Evolutionary conservation across 2,888 invertebrate species (phyloP).

Genomic region (Pemphredon lugubris): DNA sequence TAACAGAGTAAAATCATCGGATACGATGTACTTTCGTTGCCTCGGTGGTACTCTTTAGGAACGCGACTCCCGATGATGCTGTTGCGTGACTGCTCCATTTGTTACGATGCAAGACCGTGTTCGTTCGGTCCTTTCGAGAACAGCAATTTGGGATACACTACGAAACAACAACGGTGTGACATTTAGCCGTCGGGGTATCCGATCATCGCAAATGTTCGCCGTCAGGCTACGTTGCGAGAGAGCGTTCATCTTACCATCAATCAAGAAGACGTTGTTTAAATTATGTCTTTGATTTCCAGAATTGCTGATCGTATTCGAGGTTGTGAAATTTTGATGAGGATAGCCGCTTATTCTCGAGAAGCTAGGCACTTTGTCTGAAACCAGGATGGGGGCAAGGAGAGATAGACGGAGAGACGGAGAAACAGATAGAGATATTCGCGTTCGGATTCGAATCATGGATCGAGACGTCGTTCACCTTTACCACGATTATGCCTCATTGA

Average conservation of each 20-base stretch:
- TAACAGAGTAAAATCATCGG: no score
- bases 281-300: conserved; percentile 79
- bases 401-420: background rate
- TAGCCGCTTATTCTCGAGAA: conserved; percentile 75
- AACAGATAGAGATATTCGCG: no score
- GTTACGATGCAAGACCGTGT: conserved; percentile 53
- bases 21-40: no score
- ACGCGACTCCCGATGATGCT: conserved; percentile 42
- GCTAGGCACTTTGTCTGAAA: conserved; percentile 77
- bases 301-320: conserved; percentile 79
- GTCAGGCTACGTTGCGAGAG: conserved; percentile 73
- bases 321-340: conserved; percentile 77
- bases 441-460: no score
- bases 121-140: conserved; percentile 28
- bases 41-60: no score
- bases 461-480: conserved; percentile 78
- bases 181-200: conserved; percentile 77
- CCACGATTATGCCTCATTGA: conserved; percentile 78
- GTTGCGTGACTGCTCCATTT: conserved; percentile 17
- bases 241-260: conserved; percentile 69
- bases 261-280: conserved; percentile 75
- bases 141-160: no score
- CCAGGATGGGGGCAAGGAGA: background rate
- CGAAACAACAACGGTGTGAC: conserved; percentile 15
- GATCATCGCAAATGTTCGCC: conserved; percentile 73